Evolutionary conservation across 2,888 invertebrate species (phyloP), one percentile per base, ranked within the genome.

Genomic region (Molanna angustata): DNA sequence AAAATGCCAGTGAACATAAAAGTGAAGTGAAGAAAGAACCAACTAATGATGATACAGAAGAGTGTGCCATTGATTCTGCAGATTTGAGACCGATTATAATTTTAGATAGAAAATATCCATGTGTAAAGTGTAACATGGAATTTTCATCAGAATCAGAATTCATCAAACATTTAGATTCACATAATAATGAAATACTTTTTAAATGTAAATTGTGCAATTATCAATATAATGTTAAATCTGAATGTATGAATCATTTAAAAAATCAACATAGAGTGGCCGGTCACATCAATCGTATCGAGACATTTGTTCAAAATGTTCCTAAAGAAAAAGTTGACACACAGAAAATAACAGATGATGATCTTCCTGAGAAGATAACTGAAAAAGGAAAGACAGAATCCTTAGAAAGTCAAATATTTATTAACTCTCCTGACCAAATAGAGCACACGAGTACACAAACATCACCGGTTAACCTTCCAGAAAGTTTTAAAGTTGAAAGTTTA

Each of bases 191-290:
- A 83, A 79, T 83, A 62, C 79, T 88, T 20, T 91, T 84, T 65
- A 84, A 85, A 50, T 91, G 91, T 65, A 85, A 82, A 63, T 68
- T 85, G 14, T 91, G 91, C 67, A 78, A 82, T 45, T 89, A 80
- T 64, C 82, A 83, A 64, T 80, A 84, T 54, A 86, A 83, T 60
- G 71, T 79, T 11, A 84, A 83, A 61, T 79, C 79, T 42, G 83
- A 84, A 59, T 79, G 86, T 39, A 77, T 82, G 1, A 79, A 80
- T 55, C 88, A 88, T 64, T 79, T 84, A 1, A 80, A 79, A 60
- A 73, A 77, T 56, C 73, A 78, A 1, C 87, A 88, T 64, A 79
- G 80, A 61, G 71, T 83, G 22, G 79, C 78, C 48, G 73, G 75
- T 3, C 79, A 80, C 61, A 72, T 72, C 6, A 79, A 80, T 56